These are phyloP conservation scores for Lottia gigantea DNA, from an alignment of 2,888 invertebrate species.

Conservation along the genomic window DNA sequence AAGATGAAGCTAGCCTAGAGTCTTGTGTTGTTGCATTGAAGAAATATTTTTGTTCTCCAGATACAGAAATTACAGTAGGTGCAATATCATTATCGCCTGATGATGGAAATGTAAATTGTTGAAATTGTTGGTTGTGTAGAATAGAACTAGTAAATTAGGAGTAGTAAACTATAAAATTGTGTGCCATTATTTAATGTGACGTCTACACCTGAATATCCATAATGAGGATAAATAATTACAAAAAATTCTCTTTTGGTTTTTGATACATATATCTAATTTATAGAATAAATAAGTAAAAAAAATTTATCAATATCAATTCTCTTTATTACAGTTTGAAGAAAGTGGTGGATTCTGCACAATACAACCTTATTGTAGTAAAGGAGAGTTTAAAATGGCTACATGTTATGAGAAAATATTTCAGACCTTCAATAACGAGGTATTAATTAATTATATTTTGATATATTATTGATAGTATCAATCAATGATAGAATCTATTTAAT, in stretches of 20 bases:
- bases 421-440: slow-evolving; percentile 53
- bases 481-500: too few relatives aligned
- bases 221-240: too few relatives aligned
- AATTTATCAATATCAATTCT: background rate
- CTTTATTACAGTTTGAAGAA: slow-evolving; percentile 36
- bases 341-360: slow-evolving; percentile 47
- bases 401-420: slow-evolving; percentile 45
- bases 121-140: too few relatives aligned
- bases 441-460: background rate
- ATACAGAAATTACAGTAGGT: slow-evolving; percentile 43
- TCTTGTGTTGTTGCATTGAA: slow-evolving; percentile 49
- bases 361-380: slow-evolving; percentile 36
- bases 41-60: slow-evolving; percentile 32
- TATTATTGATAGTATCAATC: background rate
- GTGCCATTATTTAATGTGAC: background rate
- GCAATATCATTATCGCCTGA: background rate
- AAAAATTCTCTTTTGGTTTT: too few relatives aligned
- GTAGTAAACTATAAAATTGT: slow-evolving; percentile 9
- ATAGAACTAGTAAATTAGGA: background rate
- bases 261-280: too few relatives aligned
- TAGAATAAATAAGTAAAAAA: too few relatives aligned
- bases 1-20: slow-evolving; percentile 47
- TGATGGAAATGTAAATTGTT: background rate
- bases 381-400: slow-evolving; percentile 41
- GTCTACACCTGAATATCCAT: background rate